Percentiles rank a stretch among this genome's conserved stretches.
phyloP scores from a whole-genome alignment of 2,888 invertebrate genomes.

The Hipparchia sbordonii region DNA sequence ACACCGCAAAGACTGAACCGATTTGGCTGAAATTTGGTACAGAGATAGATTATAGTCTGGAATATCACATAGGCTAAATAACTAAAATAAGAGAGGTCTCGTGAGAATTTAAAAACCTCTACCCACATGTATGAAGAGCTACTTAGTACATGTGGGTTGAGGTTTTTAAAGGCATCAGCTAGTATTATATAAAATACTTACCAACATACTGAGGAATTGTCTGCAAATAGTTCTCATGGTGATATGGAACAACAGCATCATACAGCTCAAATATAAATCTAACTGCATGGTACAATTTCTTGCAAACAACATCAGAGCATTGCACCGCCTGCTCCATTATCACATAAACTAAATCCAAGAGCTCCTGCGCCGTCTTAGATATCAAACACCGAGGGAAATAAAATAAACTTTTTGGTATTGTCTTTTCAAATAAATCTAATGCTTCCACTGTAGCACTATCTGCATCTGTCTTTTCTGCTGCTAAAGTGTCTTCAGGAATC shows the following conservation, averaged over 20 bases:
- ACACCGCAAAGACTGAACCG: too few species aligned
- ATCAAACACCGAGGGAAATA: constrained; percentile 82
- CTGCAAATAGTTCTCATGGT: constrained; percentile 90
- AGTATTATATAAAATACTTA: constrained; percentile 57
- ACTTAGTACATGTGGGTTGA: too few species aligned
- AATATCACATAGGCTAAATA: too few species aligned
- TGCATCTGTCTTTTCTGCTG: constrained; percentile 28
- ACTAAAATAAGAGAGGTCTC: too few species aligned
- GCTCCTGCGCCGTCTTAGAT: constrained; percentile 85
- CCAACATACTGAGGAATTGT: constrained; percentile 94
- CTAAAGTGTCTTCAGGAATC: constrained; percentile 50
- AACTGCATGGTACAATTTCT: constrained; percentile 86
- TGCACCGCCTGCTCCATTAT: constrained; percentile 86
- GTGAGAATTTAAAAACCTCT: too few species aligned
- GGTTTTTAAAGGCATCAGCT: not conserved
- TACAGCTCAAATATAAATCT: constrained; percentile 90
- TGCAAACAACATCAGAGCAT: constrained; percentile 84
- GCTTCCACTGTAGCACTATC: constrained; percentile 57
- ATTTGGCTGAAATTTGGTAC: too few species aligned
- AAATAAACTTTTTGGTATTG: constrained; percentile 70
- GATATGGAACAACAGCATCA: constrained; percentile 88
- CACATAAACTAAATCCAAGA: constrained; percentile 84
- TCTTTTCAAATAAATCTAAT: constrained; percentile 66
- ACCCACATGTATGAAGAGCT: too few species aligned
- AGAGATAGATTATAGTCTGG: too few species aligned